Conservation (phyloP, 2,888 invertebrate species). For the Cacoxenus indagator region DNA sequence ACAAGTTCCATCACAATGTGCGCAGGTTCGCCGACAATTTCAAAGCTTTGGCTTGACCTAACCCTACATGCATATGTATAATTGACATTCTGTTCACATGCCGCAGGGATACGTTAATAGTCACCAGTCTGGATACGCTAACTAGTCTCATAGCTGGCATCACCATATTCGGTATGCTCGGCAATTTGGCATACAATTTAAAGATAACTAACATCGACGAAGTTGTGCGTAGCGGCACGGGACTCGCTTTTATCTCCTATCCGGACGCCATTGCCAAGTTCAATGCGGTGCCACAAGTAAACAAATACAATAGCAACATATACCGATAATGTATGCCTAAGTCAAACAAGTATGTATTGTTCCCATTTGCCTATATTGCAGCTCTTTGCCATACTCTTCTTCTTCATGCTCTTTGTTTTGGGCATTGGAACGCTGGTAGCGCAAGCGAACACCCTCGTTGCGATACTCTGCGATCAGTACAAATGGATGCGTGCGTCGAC, state of each 20-base stretch:
- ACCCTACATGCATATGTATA: not conserved
- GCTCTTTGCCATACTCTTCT: slow-evolving; percentile 85
- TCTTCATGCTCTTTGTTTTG: slow-evolving; percentile 84
- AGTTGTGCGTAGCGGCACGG: slow-evolving; percentile 82
- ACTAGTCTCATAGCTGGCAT: slow-evolving; percentile 84
- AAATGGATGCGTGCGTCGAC: slow-evolving; percentile 74
- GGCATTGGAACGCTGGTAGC: slow-evolving; percentile 84
- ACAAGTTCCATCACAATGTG: slow-evolving; percentile 77
- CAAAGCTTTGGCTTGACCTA: not conserved
- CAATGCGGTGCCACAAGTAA: slow-evolving; percentile 79
- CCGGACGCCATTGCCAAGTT: slow-evolving; percentile 86
- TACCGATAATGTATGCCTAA: not conserved
- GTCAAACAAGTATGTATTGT: not conserved
- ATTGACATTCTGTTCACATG: slow-evolving; percentile 47
- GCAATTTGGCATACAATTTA: slow-evolving; percentile 80
- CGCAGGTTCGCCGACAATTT: not conserved
- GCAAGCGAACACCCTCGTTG: slow-evolving; percentile 77
- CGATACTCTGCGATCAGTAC: slow-evolving; percentile 78
- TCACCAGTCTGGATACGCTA: slow-evolving; percentile 83
- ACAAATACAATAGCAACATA: slow-evolving; percentile 2
- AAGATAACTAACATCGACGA: slow-evolving; percentile 74
- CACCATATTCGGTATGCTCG: slow-evolving; percentile 85
- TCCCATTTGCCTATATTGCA: slow-evolving; percentile 5
- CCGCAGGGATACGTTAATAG: slow-evolving; percentile 85
- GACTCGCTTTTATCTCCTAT: slow-evolving; percentile 85